A percentile compares a stretch with the other conserved stretches of the same genome.
phyloP scores from a whole-genome alignment of 2,113 vertebrate species.

The Promerops cafer region DNA sequence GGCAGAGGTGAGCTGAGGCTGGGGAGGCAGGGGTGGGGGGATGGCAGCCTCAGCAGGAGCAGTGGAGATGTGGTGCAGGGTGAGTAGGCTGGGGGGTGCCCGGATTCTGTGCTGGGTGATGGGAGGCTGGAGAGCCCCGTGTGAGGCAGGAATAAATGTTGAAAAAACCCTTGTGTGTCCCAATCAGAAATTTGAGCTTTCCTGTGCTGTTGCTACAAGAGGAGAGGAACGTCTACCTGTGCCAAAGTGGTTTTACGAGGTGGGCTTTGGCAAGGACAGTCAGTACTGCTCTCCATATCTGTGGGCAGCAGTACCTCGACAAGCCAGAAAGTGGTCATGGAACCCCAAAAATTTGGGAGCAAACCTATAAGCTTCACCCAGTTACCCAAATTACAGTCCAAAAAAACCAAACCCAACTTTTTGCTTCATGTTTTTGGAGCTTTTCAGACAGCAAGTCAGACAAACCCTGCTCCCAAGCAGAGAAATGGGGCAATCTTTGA shows the following conservation, averaged over 20 bases:
- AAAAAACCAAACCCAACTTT: rapidly evolving
- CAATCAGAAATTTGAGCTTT: background rate
- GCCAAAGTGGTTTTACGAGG: background rate
- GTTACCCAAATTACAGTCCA: background rate
- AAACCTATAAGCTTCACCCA: background rate
- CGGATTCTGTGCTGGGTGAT: background rate
- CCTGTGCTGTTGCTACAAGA: background rate
- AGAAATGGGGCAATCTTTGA: background rate
- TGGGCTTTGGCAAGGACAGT: background rate
- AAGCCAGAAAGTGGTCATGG: background rate
- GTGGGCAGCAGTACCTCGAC: background rate
- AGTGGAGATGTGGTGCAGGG: background rate
- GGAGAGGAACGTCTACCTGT: background rate
- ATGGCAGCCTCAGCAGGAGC: background rate
- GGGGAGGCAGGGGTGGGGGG: background rate
- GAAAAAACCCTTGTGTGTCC: background rate
- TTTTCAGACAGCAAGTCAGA: background rate
- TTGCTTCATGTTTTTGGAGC: background rate
- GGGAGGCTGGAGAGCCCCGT: background rate
- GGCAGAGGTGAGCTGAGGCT: background rate
- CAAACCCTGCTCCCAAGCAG: background rate
- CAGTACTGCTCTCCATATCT: background rate
- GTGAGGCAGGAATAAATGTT: background rate
- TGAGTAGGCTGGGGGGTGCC: background rate
- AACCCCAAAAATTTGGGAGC: background rate